Evolutionary conservation across 2,113 vertebrate species (phyloP).

Genomic region (Strix uralensis): DNA sequence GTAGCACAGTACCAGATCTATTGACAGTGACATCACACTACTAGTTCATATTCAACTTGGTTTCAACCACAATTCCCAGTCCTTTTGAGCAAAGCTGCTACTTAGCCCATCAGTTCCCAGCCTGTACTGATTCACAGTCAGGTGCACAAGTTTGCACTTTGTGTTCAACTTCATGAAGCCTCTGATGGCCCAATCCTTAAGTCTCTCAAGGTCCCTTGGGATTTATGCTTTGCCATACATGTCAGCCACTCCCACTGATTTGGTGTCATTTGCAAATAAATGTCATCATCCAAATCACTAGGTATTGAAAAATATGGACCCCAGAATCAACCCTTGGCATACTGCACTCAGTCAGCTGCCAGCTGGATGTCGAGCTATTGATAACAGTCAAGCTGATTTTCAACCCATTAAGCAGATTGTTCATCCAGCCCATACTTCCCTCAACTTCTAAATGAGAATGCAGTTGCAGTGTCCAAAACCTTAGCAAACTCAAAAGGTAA

Average conservation of each 20-base stretch:
- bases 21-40: background rate
- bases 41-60: background rate
- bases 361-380: background rate
- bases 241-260: background rate
- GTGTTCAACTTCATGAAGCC: background rate
- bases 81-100: background rate
- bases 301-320: background rate
- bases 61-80: background rate
- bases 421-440: background rate
- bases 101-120: background rate
- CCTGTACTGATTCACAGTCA: background rate
- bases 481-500: background rate
- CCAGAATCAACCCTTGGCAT: background rate
- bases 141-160: background rate
- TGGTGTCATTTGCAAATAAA: background rate
- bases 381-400: background rate
- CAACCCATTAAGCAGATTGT: background rate
- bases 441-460: background rate
- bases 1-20: background rate
- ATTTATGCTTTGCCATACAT: background rate
- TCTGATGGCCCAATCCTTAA: background rate
- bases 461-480: background rate
- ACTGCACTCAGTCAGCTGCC: background rate
- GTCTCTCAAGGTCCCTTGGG: background rate
- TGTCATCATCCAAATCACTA: background rate